Conservation (phyloP, 2,888 invertebrate species). For the Boloria selene region DNA sequence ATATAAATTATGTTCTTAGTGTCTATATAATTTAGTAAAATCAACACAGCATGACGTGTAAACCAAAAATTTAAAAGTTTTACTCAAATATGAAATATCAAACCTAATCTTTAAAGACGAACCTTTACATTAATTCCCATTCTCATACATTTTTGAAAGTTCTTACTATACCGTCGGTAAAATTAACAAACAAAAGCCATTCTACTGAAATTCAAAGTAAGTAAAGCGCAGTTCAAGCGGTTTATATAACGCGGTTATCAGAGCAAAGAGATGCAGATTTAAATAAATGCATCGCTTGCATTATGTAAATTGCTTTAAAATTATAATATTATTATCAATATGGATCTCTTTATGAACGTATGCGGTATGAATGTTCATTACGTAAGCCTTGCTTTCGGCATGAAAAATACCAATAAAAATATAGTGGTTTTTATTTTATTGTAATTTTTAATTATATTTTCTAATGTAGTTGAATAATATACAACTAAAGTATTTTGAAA, state of each 20-base stretch:
- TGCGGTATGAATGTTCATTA: not conserved
- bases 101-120: too few relatives aligned
- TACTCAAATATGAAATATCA: too few relatives aligned
- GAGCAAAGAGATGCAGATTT: slow-evolving; percentile 17
- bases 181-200: not conserved
- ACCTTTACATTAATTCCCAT: too few relatives aligned
- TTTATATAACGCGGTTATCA: slow-evolving; percentile 18
- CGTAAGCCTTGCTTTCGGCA: not conserved
- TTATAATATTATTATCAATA: slow-evolving; percentile 4
- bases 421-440: not conserved
- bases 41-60: too few relatives aligned
- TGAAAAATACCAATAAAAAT: not conserved
- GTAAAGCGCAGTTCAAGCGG: not conserved
- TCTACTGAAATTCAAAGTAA: not conserved
- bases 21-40: too few relatives aligned
- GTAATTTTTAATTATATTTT: too few relatives aligned
- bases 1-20: too few relatives aligned
- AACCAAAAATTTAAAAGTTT: too few relatives aligned
- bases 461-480: too few relatives aligned
- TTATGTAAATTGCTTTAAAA: slow-evolving; percentile 10
- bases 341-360: slow-evolving; percentile 6
- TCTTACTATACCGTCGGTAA: too few relatives aligned
- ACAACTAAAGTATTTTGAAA: too few relatives aligned
- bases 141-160: too few relatives aligned
- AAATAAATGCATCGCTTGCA: slow-evolving; percentile 9